Evolutionary conservation across 2,113 vertebrate genomes (phyloP).

Genomic region (Ctenomys sociabilis): DNA sequence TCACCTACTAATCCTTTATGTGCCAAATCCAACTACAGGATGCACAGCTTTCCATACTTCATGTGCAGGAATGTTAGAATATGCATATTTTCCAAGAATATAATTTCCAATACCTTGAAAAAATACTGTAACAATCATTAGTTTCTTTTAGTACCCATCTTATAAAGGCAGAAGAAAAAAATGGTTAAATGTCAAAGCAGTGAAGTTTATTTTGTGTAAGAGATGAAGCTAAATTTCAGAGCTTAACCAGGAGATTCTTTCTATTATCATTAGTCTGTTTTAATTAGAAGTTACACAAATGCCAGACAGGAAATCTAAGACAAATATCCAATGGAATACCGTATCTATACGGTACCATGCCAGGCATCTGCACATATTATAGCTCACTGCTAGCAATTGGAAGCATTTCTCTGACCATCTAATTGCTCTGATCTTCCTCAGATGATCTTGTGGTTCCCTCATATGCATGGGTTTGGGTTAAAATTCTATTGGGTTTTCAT

Average conservation of each 20-base stretch:
- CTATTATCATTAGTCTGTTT: slow-evolving; percentile 66
- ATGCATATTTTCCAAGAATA: neutral
- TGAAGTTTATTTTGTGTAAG: slow-evolving; percentile 61
- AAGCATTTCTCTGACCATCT: slow-evolving; percentile 20
- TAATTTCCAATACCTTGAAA: neutral
- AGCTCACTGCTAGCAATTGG: slow-evolving; percentile 44
- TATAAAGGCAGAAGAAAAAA: neutral
- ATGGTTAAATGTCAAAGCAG: slow-evolving; percentile 55
- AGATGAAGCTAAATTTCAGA: slow-evolving; percentile 59
- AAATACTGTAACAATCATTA: slow-evolving; percentile 24
- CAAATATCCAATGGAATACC: slow-evolving; percentile 68
- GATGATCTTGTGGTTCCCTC: slow-evolving; percentile 41
- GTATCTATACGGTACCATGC: slow-evolving; percentile 9
- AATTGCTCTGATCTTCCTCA: slow-evolving; percentile 51
- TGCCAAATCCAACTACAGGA: neutral
- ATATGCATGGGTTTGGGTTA: neutral
- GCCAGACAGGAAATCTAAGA: slow-evolving; percentile 67
- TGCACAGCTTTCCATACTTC: neutral
- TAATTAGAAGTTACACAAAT: slow-evolving; percentile 74
- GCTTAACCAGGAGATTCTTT: slow-evolving; percentile 49
- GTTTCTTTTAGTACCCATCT: slow-evolving; percentile 7
- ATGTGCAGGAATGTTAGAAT: neutral
- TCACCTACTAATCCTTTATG: neutral
- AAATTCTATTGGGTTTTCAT: slow-evolving; percentile 56
- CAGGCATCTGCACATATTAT: neutral